These are phyloP conservation scores for Eptesicus fuscus DNA, from an alignment of 2,113 vertebrate genomes.

Conservation along the genomic window DNA sequence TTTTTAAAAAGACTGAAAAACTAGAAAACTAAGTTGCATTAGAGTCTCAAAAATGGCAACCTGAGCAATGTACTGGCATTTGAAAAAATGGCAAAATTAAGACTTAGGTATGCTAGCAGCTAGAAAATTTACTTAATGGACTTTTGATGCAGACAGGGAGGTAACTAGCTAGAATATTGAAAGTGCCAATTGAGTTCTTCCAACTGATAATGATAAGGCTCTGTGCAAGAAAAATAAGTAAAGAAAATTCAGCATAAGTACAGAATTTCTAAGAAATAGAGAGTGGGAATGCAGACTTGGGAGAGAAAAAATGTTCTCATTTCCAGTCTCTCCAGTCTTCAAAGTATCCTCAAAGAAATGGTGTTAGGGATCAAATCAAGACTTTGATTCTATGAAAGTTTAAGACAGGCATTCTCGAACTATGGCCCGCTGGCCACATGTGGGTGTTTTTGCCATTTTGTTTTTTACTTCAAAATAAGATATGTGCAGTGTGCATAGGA, in stretches of 20 bases:
- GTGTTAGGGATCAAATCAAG: neutral
- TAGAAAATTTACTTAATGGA: neutral
- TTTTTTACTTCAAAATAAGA: too few relatives aligned
- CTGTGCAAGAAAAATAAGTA: neutral
- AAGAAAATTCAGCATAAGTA: neutral
- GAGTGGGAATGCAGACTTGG: neutral
- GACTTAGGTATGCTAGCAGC: neutral
- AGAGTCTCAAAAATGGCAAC: neutral
- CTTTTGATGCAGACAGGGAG: neutral
- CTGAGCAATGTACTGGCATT: neutral
- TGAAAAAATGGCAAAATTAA: neutral
- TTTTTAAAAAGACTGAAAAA: neutral
- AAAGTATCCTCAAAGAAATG: neutral
- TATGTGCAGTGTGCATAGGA: too few relatives aligned
- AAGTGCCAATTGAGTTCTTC: neutral
- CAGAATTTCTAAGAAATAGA: neutral
- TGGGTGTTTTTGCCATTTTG: too few relatives aligned
- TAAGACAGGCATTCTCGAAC: too few relatives aligned
- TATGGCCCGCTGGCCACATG: too few relatives aligned
- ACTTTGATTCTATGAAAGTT: neutral
- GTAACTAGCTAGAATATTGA: neutral
- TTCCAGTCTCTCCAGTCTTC: neutral
- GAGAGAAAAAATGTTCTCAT: neutral
- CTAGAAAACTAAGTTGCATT: neutral
- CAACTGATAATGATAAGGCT: neutral